A percentile compares a stretch with the other conserved stretches of the same genome.
phyloP scores from a whole-genome alignment of 2,888 invertebrate species.

The Magallana nippona region DNA sequence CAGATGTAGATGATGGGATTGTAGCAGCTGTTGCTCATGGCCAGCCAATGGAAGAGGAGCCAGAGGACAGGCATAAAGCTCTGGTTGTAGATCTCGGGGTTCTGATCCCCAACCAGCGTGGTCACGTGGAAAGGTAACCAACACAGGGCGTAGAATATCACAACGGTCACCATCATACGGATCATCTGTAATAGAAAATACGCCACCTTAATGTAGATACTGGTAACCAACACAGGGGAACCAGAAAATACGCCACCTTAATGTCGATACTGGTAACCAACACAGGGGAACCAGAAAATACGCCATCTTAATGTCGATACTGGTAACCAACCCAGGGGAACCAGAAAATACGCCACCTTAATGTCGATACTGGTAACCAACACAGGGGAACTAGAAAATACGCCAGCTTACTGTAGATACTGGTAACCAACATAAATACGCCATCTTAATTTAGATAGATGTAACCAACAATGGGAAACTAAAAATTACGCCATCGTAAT shows the following conservation, averaged over 20 bases:
- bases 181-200: constrained; percentile 65
- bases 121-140: constrained; percentile 67
- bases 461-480: constrained; percentile 24
- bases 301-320: no score
- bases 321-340: constrained; percentile 1
- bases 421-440: no score
- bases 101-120: constrained; percentile 61
- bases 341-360: not conserved
- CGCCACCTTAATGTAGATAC: not conserved
- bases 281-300: no score
- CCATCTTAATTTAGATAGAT: no score
- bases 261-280: no score
- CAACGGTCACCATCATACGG: constrained; percentile 68
- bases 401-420: no score
- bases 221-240: no score
- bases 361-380: no score
- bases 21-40: constrained; percentile 68
- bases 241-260: no score
- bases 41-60: constrained; percentile 67
- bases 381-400: no score
- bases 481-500: constrained; percentile 48
- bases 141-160: constrained; percentile 66
- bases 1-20: constrained; percentile 67
- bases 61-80: constrained; percentile 62
- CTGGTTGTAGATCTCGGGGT: constrained; percentile 62